phyloP scores from a whole-genome alignment of 2,113 vertebrate genomes.

The Ploceus nigricollis region DNA sequence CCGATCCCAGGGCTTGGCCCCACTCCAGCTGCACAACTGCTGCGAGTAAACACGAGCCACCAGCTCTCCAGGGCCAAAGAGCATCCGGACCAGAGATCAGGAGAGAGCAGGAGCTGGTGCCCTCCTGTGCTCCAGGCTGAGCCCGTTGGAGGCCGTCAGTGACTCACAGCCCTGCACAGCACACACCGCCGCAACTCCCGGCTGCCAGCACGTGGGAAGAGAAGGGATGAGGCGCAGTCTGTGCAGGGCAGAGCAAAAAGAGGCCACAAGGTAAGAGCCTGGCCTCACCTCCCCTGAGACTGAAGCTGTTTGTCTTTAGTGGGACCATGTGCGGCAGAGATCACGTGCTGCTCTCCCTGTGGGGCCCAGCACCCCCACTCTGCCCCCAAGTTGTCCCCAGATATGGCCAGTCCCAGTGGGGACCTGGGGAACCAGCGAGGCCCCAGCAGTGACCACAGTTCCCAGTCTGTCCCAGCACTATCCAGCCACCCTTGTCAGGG shows the following conservation, averaged over 20 bases:
- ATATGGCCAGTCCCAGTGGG: background rate
- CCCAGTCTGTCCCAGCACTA: background rate
- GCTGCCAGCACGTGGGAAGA: background rate
- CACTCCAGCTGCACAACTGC: background rate
- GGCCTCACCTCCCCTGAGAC: background rate
- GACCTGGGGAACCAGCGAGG: background rate
- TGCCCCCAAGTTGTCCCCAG: accelerated
- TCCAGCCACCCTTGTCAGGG: background rate
- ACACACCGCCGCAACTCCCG: background rate
- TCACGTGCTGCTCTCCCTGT: accelerated
- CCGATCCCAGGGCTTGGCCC: background rate
- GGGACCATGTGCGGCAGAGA: background rate
- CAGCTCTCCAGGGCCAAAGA: background rate
- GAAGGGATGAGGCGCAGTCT: background rate
- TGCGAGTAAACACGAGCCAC: background rate
- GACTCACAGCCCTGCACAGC: background rate
- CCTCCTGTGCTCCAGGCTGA: background rate
- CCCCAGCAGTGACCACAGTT: background rate
- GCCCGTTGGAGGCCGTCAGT: background rate
- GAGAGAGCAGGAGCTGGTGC: background rate
- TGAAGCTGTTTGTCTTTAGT: background rate
- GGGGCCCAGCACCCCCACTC: background rate
- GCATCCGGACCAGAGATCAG: background rate
- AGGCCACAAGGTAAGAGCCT: background rate
- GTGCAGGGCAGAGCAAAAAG: background rate